Percentiles rank a stretch among this genome's conserved stretches.
These are phyloP conservation scores for Heliconius melpomene DNA, from an alignment of 1,140 invertebrate genomes.

Conservation along the genomic window DNA sequence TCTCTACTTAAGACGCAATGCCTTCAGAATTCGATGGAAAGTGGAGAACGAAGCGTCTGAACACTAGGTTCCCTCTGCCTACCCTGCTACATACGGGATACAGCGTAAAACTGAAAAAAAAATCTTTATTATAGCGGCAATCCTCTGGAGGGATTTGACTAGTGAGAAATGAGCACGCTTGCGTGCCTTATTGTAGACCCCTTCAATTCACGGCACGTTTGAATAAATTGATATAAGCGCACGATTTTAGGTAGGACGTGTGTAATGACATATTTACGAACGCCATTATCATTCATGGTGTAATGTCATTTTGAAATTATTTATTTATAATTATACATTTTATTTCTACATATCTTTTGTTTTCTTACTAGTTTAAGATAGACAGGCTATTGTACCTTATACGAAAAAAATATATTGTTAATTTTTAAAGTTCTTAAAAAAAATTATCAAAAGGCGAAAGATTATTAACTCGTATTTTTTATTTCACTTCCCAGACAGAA, in stretches of 20 bases:
- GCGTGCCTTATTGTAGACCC: conserved; percentile 41
- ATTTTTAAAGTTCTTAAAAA: too few species aligned
- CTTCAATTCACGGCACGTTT: conserved; percentile 59
- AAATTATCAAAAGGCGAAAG: too few species aligned
- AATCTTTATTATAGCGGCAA: conserved; percentile 24
- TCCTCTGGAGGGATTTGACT: conserved; percentile 34
- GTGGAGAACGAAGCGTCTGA: too few species aligned
- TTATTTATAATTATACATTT: neutral
- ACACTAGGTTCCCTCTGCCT: too few species aligned
- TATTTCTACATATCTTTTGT: neutral
- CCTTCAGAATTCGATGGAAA: too few species aligned
- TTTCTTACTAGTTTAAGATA: neutral
- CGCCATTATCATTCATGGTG: conserved; percentile 53
- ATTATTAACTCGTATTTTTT: neutral
- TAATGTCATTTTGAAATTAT: conserved; percentile 51
- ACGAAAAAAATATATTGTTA: neutral
- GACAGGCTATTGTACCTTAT: neutral
- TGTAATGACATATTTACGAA: conserved; percentile 60
- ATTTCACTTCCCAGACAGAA: neutral
- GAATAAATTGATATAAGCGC: conserved; percentile 64
- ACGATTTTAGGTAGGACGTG: conserved; percentile 68
- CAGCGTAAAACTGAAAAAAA: too few species aligned
- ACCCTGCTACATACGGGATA: too few species aligned
- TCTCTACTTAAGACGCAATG: too few species aligned
- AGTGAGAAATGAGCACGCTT: conserved; percentile 34